Evolutionary conservation across 2,888 invertebrate species (phyloP).

Genomic region (Drosophila infuscata): DNA sequence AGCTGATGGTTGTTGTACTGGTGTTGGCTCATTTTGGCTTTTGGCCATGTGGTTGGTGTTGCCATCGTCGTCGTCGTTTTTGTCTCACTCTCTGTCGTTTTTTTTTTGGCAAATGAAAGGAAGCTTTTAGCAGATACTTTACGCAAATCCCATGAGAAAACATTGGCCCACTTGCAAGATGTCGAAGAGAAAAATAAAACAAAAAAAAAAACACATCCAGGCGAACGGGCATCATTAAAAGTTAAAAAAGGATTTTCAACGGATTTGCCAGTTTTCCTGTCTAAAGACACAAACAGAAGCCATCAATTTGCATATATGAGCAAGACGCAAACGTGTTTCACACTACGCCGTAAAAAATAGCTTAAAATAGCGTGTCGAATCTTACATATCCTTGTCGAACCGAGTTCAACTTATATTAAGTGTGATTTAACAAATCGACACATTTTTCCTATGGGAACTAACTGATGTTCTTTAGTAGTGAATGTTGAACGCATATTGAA

Average conservation of each 20-base stretch:
- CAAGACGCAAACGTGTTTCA: constrained; percentile 3
- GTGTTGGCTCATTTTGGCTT: constrained; percentile 44
- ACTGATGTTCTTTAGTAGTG: neutral
- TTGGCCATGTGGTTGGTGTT: constrained; percentile 57
- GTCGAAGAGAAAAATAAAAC: constrained; percentile 9
- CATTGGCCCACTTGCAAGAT: constrained; percentile 71
- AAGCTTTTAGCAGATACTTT: constrained; percentile 81
- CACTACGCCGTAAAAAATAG: constrained; percentile 17
- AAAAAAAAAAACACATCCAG: constrained; percentile 8
- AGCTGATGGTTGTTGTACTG: constrained; percentile 44
- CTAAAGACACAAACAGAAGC: constrained; percentile 74
- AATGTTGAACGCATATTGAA: neutral
- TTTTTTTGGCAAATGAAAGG: constrained; percentile 61
- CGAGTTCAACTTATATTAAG: neutral
- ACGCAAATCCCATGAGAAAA: constrained; percentile 80
- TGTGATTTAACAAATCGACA: neutral
- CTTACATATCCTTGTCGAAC: neutral
- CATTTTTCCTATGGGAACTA: neutral
- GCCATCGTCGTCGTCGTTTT: neutral
- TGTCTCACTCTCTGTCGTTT: neutral
- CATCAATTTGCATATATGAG: constrained; percentile 73
- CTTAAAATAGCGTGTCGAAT: neutral
- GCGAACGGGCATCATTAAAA: constrained; percentile 71
- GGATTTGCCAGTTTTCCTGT: constrained; percentile 74
- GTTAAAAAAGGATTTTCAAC: constrained; percentile 79